These are phyloP conservation scores for Macropus fuliginosus DNA, from an alignment of 2,797 vertebrate species.

Conservation along the genomic window DNA sequence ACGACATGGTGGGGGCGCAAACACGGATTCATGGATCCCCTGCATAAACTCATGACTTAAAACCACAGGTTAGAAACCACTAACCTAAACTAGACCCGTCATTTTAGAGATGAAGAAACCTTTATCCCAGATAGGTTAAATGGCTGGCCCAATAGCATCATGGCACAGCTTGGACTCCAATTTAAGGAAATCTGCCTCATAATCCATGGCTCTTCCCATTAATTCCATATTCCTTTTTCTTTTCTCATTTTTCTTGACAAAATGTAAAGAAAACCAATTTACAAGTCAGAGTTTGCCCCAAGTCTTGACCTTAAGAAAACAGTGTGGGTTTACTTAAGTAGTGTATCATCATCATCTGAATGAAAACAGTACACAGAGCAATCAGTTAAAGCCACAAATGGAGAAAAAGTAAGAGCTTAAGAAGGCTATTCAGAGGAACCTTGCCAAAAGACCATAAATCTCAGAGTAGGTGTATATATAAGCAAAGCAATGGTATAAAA, in stretches of 20 bases:
- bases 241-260: slow-evolving; percentile 35
- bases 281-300: slow-evolving; percentile 32
- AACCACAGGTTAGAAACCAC: neutral
- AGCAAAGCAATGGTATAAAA: neutral
- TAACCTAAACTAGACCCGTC: neutral
- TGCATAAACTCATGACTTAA: neutral
- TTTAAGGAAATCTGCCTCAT: neutral
- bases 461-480: neutral
- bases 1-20: neutral
- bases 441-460: neutral
- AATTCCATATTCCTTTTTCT: neutral
- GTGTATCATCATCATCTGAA: slow-evolving; percentile 21
- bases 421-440: slow-evolving; percentile 5
- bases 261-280: slow-evolving; percentile 30
- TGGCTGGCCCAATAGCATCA: neutral
- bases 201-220: neutral
- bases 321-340: slow-evolving; percentile 16
- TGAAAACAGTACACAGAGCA: slow-evolving; percentile 15
- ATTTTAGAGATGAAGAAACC: neutral
- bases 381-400: slow-evolving; percentile 11
- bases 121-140: neutral
- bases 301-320: slow-evolving; percentile 33
- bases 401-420: slow-evolving; percentile 19
- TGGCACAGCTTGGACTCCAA: neutral
- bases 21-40: neutral